Conservation (phyloP, 2,888 invertebrate genomes). For the Ramazzottius varieornatus region DNA sequence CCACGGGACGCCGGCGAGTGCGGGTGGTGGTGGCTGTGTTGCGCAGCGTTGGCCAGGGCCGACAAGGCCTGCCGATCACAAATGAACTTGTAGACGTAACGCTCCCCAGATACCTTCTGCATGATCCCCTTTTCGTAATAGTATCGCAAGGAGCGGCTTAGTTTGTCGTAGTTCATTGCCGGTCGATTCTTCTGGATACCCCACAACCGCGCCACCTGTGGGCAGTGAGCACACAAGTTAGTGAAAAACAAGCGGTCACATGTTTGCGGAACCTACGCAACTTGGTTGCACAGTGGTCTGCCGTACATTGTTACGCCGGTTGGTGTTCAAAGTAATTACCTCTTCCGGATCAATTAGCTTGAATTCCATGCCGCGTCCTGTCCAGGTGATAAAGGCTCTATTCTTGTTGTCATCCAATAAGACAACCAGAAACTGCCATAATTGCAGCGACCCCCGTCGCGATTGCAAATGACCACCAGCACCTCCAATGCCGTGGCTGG, state of each 20-base stretch:
- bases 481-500: no score
- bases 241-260: no score
- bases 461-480: neutral
- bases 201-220: constrained; percentile 70
- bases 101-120: constrained; percentile 84
- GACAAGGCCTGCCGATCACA: constrained; percentile 44
- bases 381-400: constrained; percentile 50
- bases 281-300: no score
- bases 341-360: constrained; percentile 86
- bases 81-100: constrained; percentile 86
- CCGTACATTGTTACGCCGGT: no score
- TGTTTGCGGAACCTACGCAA: no score
- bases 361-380: constrained; percentile 76
- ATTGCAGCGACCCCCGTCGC: constrained; percentile 47
- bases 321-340: no score
- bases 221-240: no score
- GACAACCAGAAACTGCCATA: constrained; percentile 81
- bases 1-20: constrained; percentile 11
- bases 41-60: constrained; percentile 19
- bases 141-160: constrained; percentile 71
- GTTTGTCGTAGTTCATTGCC: constrained; percentile 89
- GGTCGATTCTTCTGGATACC: constrained; percentile 84
- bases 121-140: constrained; percentile 96
- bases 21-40: constrained; percentile 19
- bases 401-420: constrained; percentile 29